Evolutionary conservation across 2,113 vertebrate genomes (phyloP), one percentile per base, ranked within the genome.

Genomic region (Odocoileus virginianus): DNA sequence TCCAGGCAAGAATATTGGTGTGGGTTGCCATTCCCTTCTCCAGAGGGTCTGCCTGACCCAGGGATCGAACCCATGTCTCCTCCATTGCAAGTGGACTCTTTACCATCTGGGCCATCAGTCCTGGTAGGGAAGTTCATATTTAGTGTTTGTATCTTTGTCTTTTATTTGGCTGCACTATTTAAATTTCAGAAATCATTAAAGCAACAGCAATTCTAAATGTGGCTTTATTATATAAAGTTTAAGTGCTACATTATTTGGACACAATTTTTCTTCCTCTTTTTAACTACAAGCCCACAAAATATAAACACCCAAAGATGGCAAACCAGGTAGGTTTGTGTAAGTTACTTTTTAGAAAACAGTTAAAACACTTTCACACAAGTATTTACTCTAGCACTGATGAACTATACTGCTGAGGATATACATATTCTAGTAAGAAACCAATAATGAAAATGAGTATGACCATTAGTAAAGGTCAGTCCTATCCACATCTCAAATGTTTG

Each of bases 151-250:
- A 78, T 57, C n/a, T 79, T 95, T 47, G 28, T 55, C 74, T 95
- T 97, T 90, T 97, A 61, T 90, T 90, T 90, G 58, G 27, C 23
- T 58, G 11, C 8, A 89, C 6, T 85, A 33, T 60, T 96, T 96
- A 79, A 58, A 85, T 85, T 91, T 91, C 84, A 94, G 40, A 85
- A 89, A 28, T 16, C 27, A 52, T 78, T 76, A 52, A 87, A 64
- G 52, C 40, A 94, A 86, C 14, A 78, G 19, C 33, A 91, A 45
- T 45, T 83, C 36, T 71, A 74, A 90, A 10, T 45, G 83, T 54
- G 67, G 12, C 50, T 85, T 95, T 85, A 93, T 55, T 36, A 87
- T 45, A 55, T 25, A 81, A 93, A 93, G 60, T 64, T 64, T 33
- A 36, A 71, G 36, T 82, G 45, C 40, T 21, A 12, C 13, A 25